phyloP scores from a whole-genome alignment of 2,113 vertebrate genomes.

The Psilopsiagon aymara region DNA sequence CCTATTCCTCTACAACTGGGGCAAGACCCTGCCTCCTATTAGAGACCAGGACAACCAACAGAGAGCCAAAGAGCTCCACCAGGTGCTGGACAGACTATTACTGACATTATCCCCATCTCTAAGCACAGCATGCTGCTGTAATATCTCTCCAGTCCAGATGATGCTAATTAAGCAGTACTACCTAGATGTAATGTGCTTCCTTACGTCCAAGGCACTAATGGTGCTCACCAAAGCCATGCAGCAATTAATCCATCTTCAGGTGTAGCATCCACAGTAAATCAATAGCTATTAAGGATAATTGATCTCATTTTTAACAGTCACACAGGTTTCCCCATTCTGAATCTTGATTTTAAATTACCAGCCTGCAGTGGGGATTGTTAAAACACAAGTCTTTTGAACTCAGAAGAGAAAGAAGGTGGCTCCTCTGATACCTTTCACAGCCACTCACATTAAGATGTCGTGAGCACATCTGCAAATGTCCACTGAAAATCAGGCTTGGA shows the following conservation, averaged over 20 bases:
- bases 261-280: background rate
- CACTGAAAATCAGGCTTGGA: background rate
- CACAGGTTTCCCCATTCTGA: background rate
- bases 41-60: rapidly evolving
- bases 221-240: background rate
- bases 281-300: conserved; percentile 21
- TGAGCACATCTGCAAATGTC: background rate
- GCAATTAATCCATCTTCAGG: conserved; percentile 24
- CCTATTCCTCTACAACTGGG: background rate
- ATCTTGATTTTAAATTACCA: background rate
- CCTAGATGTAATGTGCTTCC: background rate
- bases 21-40: background rate
- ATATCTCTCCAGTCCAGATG: background rate
- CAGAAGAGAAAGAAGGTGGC: background rate
- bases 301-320: conserved; percentile 9
- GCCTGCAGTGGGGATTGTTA: background rate
- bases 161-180: conserved; percentile 1
- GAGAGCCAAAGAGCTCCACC: background rate
- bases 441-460: background rate
- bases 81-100: background rate
- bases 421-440: background rate
- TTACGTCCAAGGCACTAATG: background rate
- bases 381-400: background rate
- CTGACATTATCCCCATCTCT: background rate
- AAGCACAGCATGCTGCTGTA: background rate